Percentiles rank a stretch among this genome's conserved stretches.
Evolutionary conservation across 2,888 invertebrate species (phyloP).

Genomic region (Podotricha telesiphe): DNA sequence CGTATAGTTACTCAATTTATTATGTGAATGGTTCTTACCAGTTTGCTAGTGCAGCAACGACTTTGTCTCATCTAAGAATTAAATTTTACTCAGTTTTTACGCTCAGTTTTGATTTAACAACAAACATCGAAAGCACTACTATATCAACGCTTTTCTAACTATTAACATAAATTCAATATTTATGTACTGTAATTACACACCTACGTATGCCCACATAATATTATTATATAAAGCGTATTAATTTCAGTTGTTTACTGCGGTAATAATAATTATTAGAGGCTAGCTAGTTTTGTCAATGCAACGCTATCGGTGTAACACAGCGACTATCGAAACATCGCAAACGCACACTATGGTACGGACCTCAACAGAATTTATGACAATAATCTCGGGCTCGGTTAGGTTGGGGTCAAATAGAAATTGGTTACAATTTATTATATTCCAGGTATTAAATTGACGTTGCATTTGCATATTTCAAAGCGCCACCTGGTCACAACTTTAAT

Average conservation of each 20-base stretch:
- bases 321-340: slow-evolving; percentile 25
- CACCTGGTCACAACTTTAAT: slow-evolving; percentile 33
- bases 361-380: slow-evolving; percentile 69
- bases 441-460: slow-evolving; percentile 52
- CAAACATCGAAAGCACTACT: too few species aligned
- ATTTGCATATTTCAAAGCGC: slow-evolving; percentile 56
- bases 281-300: slow-evolving; percentile 11
- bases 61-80: neutral
- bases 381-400: slow-evolving; percentile 69
- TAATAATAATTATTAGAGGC: slow-evolving; percentile 13
- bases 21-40: neutral
- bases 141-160: neutral
- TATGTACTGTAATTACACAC: neutral
- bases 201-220: neutral
- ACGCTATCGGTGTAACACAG: slow-evolving; percentile 21
- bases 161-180: neutral
- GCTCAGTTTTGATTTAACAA: neutral
- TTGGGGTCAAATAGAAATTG: slow-evolving; percentile 63
- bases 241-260: slow-evolving; percentile 18
- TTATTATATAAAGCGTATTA: slow-evolving; percentile 15
- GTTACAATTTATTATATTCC: slow-evolving; percentile 62
- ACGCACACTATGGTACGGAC: slow-evolving; percentile 20
- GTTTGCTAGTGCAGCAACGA: neutral
- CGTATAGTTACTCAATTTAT: slow-evolving; percentile 5
- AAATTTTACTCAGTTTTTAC: neutral